Percentiles rank a stretch among this genome's conserved stretches.
phyloP scores from a whole-genome alignment of 2,797 vertebrate genomes.

The Microchirus variegatus region DNA sequence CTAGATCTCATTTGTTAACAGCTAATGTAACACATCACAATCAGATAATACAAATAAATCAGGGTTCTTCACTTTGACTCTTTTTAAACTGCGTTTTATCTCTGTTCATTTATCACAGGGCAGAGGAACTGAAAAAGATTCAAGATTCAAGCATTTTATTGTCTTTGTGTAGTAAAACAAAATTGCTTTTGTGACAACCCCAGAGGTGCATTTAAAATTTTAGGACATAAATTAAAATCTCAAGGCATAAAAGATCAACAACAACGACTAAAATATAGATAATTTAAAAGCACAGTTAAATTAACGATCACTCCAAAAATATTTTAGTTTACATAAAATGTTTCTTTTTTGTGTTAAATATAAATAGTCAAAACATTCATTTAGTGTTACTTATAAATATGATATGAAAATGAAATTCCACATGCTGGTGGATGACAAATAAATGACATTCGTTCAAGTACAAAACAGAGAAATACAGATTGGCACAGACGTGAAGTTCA shows the following conservation, averaged over 20 bases:
- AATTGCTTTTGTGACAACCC: no score
- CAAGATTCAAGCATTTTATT: no score
- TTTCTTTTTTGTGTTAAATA: slow-evolving; percentile 30
- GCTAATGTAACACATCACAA: no score
- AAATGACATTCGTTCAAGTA: slow-evolving; percentile 38
- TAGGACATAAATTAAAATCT: neutral
- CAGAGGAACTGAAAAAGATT: no score
- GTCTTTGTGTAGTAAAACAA: no score
- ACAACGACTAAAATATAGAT: no score
- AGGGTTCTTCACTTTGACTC: no score
- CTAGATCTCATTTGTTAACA: no score
- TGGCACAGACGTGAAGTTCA: slow-evolving; percentile 8
- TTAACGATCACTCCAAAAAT: neutral
- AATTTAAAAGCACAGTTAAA: neutral
- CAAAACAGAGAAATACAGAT: slow-evolving; percentile 45
- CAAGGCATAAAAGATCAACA: neutral
- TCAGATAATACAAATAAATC: no score
- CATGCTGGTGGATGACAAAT: slow-evolving; percentile 1
- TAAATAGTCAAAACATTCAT: slow-evolving; percentile 12
- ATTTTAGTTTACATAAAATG: neutral
- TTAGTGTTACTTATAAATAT: slow-evolving; percentile 39
- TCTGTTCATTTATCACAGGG: no score
- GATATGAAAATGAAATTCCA: slow-evolving; percentile 4
- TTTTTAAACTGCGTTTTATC: no score
- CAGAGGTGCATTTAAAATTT: neutral